Evolutionary conservation across 2,888 invertebrate species (phyloP).

Genomic region (Pseudoips prasinana): DNA sequence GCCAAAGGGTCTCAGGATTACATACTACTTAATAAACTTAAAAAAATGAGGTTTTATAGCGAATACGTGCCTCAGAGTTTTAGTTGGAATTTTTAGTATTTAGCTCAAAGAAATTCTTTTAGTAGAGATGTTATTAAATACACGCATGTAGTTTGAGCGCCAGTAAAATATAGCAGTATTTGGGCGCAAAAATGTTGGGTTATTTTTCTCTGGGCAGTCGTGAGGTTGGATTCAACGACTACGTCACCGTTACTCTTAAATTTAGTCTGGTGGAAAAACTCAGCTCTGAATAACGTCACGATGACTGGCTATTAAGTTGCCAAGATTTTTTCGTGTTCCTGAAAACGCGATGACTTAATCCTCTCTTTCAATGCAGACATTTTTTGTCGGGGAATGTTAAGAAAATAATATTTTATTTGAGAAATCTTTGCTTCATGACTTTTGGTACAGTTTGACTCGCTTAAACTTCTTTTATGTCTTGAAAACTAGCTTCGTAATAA

Average conservation of each 20-base stretch:
- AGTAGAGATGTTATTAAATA: constrained; percentile 14
- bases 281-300: constrained; percentile 24
- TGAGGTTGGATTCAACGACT: constrained; percentile 19
- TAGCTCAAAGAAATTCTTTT: constrained; percentile 9
- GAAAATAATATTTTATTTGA: not conserved
- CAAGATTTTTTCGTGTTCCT: constrained; percentile 15
- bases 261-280: constrained; percentile 22
- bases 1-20: constrained; percentile 74
- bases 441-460: no score
- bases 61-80: constrained; percentile 17
- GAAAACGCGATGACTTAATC: constrained; percentile 14
- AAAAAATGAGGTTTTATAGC: constrained; percentile 51
- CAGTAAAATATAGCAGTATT: constrained; percentile 11
- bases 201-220: constrained; percentile 9
- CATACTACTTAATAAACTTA: constrained; percentile 68
- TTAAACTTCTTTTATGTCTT: no score
- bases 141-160: constrained; percentile 13
- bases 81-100: constrained; percentile 16
- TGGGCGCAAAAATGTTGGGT: constrained; percentile 15
- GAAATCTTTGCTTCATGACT: no score
- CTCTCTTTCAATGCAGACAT: constrained; percentile 2
- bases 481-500: no score
- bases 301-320: constrained; percentile 19
- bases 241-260: constrained; percentile 17
- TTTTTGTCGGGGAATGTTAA: not conserved